Evolutionary conservation across 2,113 vertebrate species (phyloP).

Genomic region (Austrofundulus limnaeus): DNA sequence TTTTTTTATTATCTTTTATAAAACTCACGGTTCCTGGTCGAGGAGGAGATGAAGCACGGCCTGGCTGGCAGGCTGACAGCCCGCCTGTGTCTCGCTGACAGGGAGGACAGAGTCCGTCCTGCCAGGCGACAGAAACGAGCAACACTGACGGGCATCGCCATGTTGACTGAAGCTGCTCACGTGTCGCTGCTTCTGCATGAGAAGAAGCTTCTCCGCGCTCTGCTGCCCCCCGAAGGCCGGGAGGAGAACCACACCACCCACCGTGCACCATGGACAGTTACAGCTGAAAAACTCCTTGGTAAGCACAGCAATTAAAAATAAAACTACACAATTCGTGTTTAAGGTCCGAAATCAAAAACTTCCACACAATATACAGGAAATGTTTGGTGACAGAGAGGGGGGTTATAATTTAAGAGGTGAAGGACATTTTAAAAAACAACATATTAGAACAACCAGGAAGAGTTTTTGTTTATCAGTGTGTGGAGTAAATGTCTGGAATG

Average conservation of each 20-base stretch:
- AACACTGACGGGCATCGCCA: constrained; percentile 57
- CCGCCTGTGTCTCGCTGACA: constrained; percentile 19
- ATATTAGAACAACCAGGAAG: no score
- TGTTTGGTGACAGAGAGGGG: no score
- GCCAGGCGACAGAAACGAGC: constrained; percentile 42
- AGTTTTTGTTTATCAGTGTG: no score
- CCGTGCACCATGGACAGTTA: constrained; percentile 35
- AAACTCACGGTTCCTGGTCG: constrained; percentile 68
- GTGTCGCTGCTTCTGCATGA: constrained; percentile 3
- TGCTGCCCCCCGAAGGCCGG: background rate
- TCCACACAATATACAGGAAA: no score
- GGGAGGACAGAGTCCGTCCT: constrained; percentile 31
- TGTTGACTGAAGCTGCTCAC: constrained; percentile 58
- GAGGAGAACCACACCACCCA: constrained; percentile 19
- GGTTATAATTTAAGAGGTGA: no score
- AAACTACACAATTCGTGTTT: no score
- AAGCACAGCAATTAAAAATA: no score
- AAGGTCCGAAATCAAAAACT: no score
- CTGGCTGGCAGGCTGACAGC: constrained; percentile 16
- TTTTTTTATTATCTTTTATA: background rate
- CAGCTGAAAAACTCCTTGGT: no score
- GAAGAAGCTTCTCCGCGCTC: no score
- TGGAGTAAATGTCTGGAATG: no score
- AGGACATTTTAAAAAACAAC: no score
- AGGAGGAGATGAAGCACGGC: constrained; percentile 50